Conservation (phyloP, 2,113 vertebrate genomes). For the Onychorhynchus coronatus region DNA sequence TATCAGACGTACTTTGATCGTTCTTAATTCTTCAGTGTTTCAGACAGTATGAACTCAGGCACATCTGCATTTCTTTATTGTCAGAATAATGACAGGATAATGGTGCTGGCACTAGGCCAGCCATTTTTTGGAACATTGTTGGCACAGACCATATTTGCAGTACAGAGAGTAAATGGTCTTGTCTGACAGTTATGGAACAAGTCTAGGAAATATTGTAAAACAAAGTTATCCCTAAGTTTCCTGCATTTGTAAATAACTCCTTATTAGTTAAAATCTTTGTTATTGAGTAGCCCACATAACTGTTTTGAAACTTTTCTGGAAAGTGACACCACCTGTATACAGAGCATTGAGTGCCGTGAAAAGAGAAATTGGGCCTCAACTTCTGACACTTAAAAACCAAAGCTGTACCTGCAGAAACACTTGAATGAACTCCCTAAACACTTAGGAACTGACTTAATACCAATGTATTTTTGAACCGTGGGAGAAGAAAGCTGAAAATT, state of each 20-base stretch:
- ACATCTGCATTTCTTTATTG: conserved; percentile 58
- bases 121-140: background rate
- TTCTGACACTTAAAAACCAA: background rate
- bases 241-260: background rate
- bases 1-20: conserved; percentile 10
- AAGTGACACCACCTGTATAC: background rate
- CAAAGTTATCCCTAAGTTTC: background rate
- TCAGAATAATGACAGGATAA: conserved; percentile 47
- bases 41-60: background rate
- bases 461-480: background rate
- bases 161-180: background rate
- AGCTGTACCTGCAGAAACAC: background rate
- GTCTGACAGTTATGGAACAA: background rate
- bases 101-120: conserved; percentile 2
- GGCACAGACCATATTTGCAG: background rate
- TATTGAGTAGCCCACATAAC: background rate
- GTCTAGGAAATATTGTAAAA: background rate
- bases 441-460: background rate
- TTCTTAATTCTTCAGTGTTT: conserved; percentile 12
- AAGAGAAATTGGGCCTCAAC: background rate
- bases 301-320: background rate
- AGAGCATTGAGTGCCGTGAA: background rate
- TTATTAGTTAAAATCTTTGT: background rate
- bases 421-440: background rate
- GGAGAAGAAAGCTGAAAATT: background rate